phyloP scores from a whole-genome alignment of 2,113 vertebrate species.

The Leucosticte australis region DNA sequence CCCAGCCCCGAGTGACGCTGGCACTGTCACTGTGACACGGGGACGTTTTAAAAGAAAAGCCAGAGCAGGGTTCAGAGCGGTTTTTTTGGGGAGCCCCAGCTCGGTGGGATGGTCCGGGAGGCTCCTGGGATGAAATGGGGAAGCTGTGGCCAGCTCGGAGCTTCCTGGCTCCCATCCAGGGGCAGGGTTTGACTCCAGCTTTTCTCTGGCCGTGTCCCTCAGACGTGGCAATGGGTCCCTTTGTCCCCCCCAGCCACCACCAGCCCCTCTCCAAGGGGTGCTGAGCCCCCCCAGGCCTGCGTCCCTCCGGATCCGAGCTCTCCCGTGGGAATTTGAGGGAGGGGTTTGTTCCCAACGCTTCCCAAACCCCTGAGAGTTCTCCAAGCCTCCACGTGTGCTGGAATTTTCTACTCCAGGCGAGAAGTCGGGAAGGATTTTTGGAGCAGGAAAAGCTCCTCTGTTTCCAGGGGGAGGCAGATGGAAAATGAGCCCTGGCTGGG shows the following conservation, averaged over 20 bases:
- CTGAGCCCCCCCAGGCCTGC: background rate
- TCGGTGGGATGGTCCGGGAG: rapidly evolving
- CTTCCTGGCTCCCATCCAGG: rapidly evolving
- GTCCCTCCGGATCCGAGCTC: rapidly evolving
- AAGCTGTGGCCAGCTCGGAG: background rate
- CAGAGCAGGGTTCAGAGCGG: background rate
- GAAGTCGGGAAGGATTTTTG: background rate
- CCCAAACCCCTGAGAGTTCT: rapidly evolving
- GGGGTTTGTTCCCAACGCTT: background rate
- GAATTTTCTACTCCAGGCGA: background rate
- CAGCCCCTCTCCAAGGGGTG: background rate
- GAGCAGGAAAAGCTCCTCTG: background rate
- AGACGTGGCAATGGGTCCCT: background rate
- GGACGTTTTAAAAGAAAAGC: background rate
- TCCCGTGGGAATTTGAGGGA: background rate
- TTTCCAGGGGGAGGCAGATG: rapidly evolving
- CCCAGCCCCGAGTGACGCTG: background rate
- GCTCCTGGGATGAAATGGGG: background rate
- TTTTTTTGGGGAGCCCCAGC: background rate
- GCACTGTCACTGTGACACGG: rapidly evolving
- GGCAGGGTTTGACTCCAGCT: background rate
- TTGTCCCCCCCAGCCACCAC: background rate
- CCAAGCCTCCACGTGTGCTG: background rate
- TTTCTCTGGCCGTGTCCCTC: background rate
- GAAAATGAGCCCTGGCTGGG: background rate